Percentiles rank a stretch among this genome's conserved stretches.
Conservation (phyloP, 2,797 vertebrate species). For the Gallirallus australis region DNA sequence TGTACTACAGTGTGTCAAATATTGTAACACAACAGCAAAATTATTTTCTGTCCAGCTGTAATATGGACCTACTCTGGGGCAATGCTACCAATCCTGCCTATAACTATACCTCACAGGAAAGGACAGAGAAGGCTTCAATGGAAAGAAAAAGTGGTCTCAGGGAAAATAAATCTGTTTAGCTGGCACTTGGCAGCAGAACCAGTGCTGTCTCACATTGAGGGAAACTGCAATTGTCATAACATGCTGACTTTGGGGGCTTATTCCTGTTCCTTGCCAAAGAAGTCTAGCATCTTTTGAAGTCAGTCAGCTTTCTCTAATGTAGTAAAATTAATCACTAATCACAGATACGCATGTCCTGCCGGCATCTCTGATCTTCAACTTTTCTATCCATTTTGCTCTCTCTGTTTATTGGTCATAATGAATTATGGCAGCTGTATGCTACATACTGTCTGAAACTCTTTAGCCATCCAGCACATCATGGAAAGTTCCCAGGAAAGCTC, state of each 20-base stretch:
- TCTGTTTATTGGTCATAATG: slow-evolving; percentile 48
- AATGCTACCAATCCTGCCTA: neutral
- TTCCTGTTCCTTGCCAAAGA: slow-evolving; percentile 23
- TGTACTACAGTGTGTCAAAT: neutral
- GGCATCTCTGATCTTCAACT: slow-evolving; percentile 61
- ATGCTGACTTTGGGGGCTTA: neutral
- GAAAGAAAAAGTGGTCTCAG: neutral
- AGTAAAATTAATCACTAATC: slow-evolving; percentile 56
- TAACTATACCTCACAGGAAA: neutral
- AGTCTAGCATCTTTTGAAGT: slow-evolving; percentile 45
- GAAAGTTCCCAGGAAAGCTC: slow-evolving; percentile 70
- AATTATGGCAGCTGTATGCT: slow-evolving; percentile 57
- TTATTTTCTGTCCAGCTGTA: neutral
- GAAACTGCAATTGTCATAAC: slow-evolving; percentile 32
- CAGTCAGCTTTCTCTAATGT: neutral
- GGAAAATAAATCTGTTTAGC: slow-evolving; percentile 9
- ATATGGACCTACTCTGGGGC: neutral
- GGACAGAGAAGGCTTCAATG: neutral
- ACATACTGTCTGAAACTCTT: slow-evolving; percentile 50
- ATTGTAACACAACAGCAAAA: neutral
- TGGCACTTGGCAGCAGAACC: neutral
- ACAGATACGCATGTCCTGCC: slow-evolving; percentile 10
- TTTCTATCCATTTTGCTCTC: slow-evolving; percentile 38
- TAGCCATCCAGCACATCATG: slow-evolving; percentile 30
- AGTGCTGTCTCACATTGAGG: neutral